Evolutionary conservation across 1,140 invertebrate genomes (phyloP).

Genomic region (Drosophila bocqueti): DNA sequence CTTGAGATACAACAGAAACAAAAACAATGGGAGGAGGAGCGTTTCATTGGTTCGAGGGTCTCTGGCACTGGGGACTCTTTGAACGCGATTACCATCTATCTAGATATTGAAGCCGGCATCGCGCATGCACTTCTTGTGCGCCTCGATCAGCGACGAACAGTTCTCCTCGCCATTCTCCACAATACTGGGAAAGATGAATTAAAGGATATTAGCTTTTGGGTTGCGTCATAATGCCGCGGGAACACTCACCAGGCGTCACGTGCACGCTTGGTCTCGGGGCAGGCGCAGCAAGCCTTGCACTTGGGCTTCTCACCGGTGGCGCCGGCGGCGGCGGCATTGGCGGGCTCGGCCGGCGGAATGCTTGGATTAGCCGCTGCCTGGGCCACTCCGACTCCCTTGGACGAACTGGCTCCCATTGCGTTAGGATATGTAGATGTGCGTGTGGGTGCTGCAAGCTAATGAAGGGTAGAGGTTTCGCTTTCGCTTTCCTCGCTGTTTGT

Average conservation of each 20-base stretch:
- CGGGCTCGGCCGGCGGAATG: conserved; percentile 45
- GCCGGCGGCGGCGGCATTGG: conserved; percentile 77
- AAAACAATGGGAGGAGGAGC: conserved; percentile 31
- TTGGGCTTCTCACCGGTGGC: conserved; percentile 87
- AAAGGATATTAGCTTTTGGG: not conserved
- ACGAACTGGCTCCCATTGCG: conserved; percentile 62
- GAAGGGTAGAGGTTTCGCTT: not conserved
- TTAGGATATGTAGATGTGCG: not conserved
- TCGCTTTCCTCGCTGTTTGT: conserved; percentile 38
- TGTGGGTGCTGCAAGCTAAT: not conserved
- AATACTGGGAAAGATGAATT: conserved; percentile 88
- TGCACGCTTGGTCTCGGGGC: conserved; percentile 97
- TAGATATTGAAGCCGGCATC: conserved; percentile 95
- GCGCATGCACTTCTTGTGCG: conserved; percentile 98
- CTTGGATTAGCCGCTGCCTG: conserved; percentile 52
- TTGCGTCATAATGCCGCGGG: conserved; percentile 46
- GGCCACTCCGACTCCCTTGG: conserved; percentile 78
- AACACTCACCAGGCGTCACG: conserved; percentile 94
- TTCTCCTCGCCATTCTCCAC: conserved; percentile 97
- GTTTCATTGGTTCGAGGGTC: not conserved
- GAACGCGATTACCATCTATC: conserved; percentile 16
- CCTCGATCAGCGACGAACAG: conserved; percentile 95
- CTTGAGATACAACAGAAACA: conserved; percentile 69
- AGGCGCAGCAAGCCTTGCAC: conserved; percentile 98
- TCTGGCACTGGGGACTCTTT: conserved; percentile 4